These are phyloP conservation scores for Dolichallabes microphthalmus DNA, from an alignment of 2,113 vertebrate species.

Conservation along the genomic window DNA sequence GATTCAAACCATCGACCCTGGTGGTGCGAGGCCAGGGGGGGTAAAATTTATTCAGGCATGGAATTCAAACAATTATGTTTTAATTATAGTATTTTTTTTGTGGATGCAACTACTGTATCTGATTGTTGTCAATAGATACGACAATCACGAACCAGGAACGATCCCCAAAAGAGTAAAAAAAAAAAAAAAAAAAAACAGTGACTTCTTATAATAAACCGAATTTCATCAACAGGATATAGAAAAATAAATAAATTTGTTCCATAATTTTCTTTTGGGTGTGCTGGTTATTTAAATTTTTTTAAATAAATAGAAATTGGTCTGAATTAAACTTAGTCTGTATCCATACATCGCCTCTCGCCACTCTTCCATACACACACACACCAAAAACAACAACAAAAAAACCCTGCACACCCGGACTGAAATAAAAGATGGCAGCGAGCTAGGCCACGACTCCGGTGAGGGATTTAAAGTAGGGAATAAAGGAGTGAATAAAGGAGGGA, in stretches of 20 bases:
- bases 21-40: too few species aligned
- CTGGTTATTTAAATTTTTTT: not conserved
- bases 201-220: not conserved
- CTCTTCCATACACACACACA: not conserved
- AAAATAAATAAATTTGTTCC: not conserved
- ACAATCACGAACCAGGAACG: too few species aligned
- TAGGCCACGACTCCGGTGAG: slow-evolving; percentile 7
- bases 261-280: not conserved
- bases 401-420: not conserved
- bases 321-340: not conserved
- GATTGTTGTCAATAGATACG: too few species aligned
- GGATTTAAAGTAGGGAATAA: slow-evolving; percentile 31
- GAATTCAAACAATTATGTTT: too few species aligned
- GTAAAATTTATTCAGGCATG: too few species aligned
- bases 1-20: too few species aligned
- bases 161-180: too few species aligned
- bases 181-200: too few species aligned
- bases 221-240: not conserved
- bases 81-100: too few species aligned
- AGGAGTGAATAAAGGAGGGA: slow-evolving; percentile 21
- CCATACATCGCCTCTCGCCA: not conserved
- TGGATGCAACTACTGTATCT: too few species aligned
- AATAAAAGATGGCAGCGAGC: slow-evolving; percentile 6
- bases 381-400: not conserved
- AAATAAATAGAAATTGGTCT: not conserved